Base-by-base conservation (phyloP, 2,888 invertebrate genomes). In the Autographa pulchrina region DNA sequence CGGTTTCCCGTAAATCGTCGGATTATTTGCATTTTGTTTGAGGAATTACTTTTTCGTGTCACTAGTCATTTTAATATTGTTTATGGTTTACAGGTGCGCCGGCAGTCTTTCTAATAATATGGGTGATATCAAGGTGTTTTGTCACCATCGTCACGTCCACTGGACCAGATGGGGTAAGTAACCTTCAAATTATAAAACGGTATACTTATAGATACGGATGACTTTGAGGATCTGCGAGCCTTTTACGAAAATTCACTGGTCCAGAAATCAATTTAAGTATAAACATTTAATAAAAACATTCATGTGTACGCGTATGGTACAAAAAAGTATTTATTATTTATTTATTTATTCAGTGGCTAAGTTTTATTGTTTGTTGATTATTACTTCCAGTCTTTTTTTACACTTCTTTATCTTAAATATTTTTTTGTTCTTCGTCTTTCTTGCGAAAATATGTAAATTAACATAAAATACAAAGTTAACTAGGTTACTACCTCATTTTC, bases 81-180 rank as follows among this genome's bases (percentile, higher is more conserved):
- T 38, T n/a, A 3, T 16, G 6, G n/a, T 74, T 82, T 70, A 16
- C 88, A 96, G 96, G 96, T 66, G 95, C 94, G 11, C 96, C 96
- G 64, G 96, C 95, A 7, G 81, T 95, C 56, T 96, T 96, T 82
- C 92, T 96, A 72, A 91, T 88, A 38, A 89, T 95, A 83, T 96
- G 96, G 96, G 93, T 95, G 43, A 94, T 95, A 87, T 91, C 91
- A 9, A 87, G 96, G 67, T 93, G 94, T 78, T 91, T 95, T 64
- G 94, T 95, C 71, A 89, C 86, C 20, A 90, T 94, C 20, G 90
- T 90, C 52, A 90, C 94, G 18, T 86, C 94, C 48, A 92, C 91
- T 2, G 92, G 88, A 41, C 80, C 93, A 11, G 95, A 96, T 73
- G 94, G 91, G 87, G 95, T 95, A 84, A 92, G 90, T 68, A 41